phyloP scores from a whole-genome alignment of 1,140 invertebrate genomes.

The Cyclina sinensis region DNA sequence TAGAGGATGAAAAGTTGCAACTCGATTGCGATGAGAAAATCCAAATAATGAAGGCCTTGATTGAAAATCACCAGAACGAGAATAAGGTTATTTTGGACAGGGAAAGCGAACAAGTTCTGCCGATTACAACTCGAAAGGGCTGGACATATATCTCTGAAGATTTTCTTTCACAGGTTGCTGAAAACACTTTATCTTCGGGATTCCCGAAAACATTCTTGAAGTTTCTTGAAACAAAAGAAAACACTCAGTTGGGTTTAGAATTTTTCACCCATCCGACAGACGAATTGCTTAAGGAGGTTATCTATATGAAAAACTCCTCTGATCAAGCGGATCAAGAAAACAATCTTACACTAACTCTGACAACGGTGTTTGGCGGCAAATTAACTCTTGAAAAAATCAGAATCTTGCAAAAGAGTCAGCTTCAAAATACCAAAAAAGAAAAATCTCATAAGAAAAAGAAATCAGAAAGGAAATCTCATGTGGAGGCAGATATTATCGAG shows the following conservation, averaged over 20 bases:
- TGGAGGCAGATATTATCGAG: too few relatives aligned
- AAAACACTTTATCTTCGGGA: background rate
- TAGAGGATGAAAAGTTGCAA: background rate
- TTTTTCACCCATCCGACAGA: constrained; percentile 6
- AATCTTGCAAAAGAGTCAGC: background rate
- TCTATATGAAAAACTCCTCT: background rate
- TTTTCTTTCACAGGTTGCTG: background rate
- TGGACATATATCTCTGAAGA: background rate
- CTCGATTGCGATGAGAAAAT: background rate
- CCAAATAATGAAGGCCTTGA: background rate
- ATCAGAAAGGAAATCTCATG: too few relatives aligned
- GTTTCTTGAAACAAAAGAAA: background rate
- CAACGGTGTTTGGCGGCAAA: background rate
- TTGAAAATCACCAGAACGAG: background rate
- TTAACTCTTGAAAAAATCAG: background rate
- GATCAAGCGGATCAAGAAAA: background rate
- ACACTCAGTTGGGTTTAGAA: background rate
- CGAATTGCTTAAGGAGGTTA: background rate
- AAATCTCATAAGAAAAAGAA: too few relatives aligned
- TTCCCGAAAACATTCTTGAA: background rate
- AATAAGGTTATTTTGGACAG: too few relatives aligned
- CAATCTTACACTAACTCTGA: background rate
- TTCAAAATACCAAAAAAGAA: background rate
- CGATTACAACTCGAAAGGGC: background rate
- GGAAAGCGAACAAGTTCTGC: too few relatives aligned